Percentiles rank a stretch among this genome's conserved stretches.
These are phyloP conservation scores for Pteromalus puparum DNA, from an alignment of 1,140 invertebrate species.

Conservation along the genomic window DNA sequence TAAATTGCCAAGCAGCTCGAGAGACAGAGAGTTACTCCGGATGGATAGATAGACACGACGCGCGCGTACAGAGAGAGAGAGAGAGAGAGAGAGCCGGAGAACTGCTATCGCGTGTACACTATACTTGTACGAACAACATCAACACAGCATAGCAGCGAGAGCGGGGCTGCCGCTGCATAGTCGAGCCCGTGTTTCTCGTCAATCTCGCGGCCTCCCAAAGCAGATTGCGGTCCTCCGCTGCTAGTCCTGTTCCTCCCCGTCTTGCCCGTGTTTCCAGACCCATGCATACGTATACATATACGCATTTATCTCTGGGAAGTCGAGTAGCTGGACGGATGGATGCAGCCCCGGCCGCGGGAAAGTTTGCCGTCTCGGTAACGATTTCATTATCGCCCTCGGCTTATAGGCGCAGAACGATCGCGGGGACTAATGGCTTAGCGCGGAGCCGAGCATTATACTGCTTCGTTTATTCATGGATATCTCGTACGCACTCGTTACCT, in stretches of 20 bases:
- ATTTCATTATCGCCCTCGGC: slow-evolving; percentile 36
- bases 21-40: background rate
- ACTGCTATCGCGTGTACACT: background rate
- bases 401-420: background rate
- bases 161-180: background rate
- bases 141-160: too few relatives aligned
- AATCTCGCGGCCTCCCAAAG: slow-evolving; percentile 21
- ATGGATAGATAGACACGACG: background rate
- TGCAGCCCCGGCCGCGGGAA: background rate
- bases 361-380: slow-evolving; percentile 8
- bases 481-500: too few relatives aligned
- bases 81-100: slow-evolving; percentile 3
- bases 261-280: background rate
- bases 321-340: background rate
- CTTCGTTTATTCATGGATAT: too few relatives aligned
- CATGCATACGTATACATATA: too few relatives aligned
- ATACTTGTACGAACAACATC: slow-evolving; percentile 24
- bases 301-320: too few relatives aligned
- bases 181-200: slow-evolving; percentile 10
- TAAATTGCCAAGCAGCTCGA: background rate
- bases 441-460: too few relatives aligned
- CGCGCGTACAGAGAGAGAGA: background rate
- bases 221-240: slow-evolving; percentile 29
- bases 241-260: background rate
- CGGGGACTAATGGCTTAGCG: background rate